Evolutionary conservation across 2,797 vertebrate genomes (phyloP).

Genomic region (Smutsia gigantea): DNA sequence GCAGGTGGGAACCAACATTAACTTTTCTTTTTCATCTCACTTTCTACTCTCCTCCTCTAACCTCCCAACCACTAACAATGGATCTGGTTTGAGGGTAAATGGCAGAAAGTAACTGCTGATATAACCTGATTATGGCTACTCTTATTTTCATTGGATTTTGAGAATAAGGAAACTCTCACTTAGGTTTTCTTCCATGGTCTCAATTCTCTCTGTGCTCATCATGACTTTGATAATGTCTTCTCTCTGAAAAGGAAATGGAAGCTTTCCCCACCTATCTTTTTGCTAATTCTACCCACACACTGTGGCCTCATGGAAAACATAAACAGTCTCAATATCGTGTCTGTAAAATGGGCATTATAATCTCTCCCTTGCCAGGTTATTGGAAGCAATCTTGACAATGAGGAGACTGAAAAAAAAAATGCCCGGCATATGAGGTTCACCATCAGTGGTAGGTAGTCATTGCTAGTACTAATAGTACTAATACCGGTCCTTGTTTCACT

Average conservation of each 20-base stretch:
- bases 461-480: background rate
- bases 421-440: fast-evolving
- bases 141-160: constrained; percentile 3
- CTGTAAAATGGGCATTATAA: background rate
- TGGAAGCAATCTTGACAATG: background rate
- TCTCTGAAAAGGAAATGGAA: background rate
- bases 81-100: background rate
- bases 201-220: background rate
- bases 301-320: background rate
- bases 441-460: no score
- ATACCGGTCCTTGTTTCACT: background rate
- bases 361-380: background rate
- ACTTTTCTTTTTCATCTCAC: background rate
- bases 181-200: background rate
- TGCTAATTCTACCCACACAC: background rate
- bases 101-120: background rate
- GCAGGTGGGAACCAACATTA: background rate
- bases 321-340: background rate
- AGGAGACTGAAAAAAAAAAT: background rate
- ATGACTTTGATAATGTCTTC: background rate
- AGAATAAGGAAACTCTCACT: background rate
- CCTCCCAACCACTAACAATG: background rate
- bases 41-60: background rate
- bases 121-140: background rate
- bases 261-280: background rate